A percentile compares a stretch with the other conserved stretches of the same genome.
phyloP scores from a whole-genome alignment of 1,140 invertebrate genomes.

The Zelostemma sp. region DNA sequence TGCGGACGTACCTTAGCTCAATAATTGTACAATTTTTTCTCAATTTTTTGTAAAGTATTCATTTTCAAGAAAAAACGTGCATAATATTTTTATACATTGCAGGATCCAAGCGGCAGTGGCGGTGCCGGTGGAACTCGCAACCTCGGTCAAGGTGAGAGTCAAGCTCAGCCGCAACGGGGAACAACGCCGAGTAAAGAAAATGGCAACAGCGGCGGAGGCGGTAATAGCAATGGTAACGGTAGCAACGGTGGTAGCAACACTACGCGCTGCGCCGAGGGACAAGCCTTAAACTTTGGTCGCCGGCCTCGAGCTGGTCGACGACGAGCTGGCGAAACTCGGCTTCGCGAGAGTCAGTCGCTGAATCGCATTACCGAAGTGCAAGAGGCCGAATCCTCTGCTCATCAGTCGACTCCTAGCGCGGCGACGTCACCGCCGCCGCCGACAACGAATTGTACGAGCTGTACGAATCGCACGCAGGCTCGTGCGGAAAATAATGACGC shows the following conservation, averaged over 20 bases:
- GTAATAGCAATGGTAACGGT: constrained; percentile 54
- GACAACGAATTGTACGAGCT: too few relatives aligned
- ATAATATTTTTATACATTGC: too few relatives aligned
- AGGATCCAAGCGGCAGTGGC: constrained; percentile 73
- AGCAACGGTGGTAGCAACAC: constrained; percentile 53
- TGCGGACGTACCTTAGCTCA: too few relatives aligned
- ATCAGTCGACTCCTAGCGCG: constrained; percentile 21
- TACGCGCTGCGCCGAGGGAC: constrained; percentile 56
- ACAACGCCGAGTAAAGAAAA: constrained; percentile 15
- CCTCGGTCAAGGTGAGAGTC: constrained; percentile 59
- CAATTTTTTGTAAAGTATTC: too few relatives aligned
- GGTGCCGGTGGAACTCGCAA: constrained; percentile 54
- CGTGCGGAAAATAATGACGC: constrained; percentile 11
- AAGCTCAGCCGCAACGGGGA: constrained; percentile 39
- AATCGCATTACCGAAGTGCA: constrained; percentile 86
- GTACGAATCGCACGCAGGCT: too few relatives aligned
- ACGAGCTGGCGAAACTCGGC: constrained; percentile 75
- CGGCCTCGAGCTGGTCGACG: constrained; percentile 72
- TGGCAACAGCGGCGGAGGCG: constrained; percentile 52
- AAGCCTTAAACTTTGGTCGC: constrained; percentile 59
- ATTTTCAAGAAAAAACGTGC: too few relatives aligned
- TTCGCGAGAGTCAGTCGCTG: constrained; percentile 84
- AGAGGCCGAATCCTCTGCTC: constrained; percentile 70
- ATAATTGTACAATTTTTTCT: too few relatives aligned
- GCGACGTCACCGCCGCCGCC: constrained; percentile 11